Conservation (phyloP, 2,113 vertebrate genomes). For the Thymallus thymallus region DNA sequence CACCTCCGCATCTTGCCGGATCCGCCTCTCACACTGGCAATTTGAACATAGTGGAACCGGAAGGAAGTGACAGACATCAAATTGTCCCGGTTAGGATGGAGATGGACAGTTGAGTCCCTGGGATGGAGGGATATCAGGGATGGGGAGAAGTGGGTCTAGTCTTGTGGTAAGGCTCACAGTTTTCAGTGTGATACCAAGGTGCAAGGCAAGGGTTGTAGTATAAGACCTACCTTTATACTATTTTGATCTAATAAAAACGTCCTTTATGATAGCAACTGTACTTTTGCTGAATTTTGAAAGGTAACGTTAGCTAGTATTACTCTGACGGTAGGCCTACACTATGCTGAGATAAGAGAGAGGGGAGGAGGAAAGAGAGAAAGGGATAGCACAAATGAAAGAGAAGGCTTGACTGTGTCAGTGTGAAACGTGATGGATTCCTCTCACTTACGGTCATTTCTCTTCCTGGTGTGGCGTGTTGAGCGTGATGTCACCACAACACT, state of each 20-base stretch:
- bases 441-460: too few species aligned
- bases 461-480: too few species aligned
- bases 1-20: background rate
- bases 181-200: too few species aligned
- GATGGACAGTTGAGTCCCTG: constrained; percentile 11
- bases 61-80: background rate
- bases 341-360: background rate
- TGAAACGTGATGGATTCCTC: constrained; percentile 13
- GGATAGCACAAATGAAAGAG: constrained; percentile 37
- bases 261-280: too few species aligned
- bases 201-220: too few species aligned
- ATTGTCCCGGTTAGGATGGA: constrained; percentile 8
- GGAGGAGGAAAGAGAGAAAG: background rate
- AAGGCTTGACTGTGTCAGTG: constrained; percentile 20
- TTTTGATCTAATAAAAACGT: too few species aligned
- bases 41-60: constrained; percentile 9
- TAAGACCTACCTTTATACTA: too few species aligned
- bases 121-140: constrained; percentile 5
- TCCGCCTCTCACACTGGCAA: background rate
- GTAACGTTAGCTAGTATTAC: too few species aligned
- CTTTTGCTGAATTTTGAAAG: too few species aligned
- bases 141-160: background rate
- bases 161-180: background rate
- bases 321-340: too few species aligned
- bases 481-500: too few species aligned